Evolutionary conservation across 1,140 invertebrate species (phyloP), one percentile per base, ranked within the genome.

Genomic region (Venturia canescens): DNA sequence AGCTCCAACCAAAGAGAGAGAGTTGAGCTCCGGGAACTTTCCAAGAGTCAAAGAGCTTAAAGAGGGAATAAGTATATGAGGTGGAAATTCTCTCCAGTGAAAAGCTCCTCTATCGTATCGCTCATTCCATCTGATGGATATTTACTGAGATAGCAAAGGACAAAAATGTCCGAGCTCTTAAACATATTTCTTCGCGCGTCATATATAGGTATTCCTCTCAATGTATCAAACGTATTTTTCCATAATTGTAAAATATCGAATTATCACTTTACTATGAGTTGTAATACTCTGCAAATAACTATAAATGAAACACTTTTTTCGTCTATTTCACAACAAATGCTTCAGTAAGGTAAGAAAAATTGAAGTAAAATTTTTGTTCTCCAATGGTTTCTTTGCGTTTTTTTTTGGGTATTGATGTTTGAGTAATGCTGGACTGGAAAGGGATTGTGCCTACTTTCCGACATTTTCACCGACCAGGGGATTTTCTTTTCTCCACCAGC

Each of bases 1-100:
- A 15, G 38, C 38, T 44, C 38, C 7, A 9, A 44, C 38, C 38
- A 44, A 44, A 44, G 38, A 44, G 34, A 34, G 34, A 34, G 7
- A 44, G 7, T 44, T 11, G 50, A 18, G 50, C 50, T 53, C 18
- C n/a, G 50, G n/a, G 50, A 53, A 18, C 50, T 53, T 53, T 1
- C 38, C 50, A 18, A 53, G 50, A n/a, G 50, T 53, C 50, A 53
- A 53, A 53, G 50, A 18, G n/a, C 50, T 53, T 53, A 53, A 53
- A 53, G 50, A 53, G 6, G n/a, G 50, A 53, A 21, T n/a, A 53
- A n/a, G 50, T 53, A 21, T 53, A 21, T 53, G n/a, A 53, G 50
- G 18, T 53, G 16, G 50, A 53, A 53, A n/a, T 4, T 21, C n/a
- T 53, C 5, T 1, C 6, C 18, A n/a, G 50, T 53, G n/a, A 53